These are phyloP conservation scores for Cygnus atratus DNA, from an alignment of 2,113 vertebrate species.

Conservation along the genomic window DNA sequence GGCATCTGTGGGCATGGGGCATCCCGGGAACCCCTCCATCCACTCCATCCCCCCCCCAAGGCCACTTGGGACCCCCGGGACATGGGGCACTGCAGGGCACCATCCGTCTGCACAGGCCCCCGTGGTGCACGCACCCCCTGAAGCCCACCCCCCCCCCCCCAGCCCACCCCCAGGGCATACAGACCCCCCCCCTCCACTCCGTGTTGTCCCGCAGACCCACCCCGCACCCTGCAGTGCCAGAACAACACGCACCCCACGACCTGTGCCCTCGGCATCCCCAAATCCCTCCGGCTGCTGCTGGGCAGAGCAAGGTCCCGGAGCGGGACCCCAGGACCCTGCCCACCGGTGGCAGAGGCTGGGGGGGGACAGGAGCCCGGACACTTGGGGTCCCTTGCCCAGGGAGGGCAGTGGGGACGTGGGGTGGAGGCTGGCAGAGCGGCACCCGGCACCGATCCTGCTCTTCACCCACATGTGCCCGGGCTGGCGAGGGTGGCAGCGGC, in stretches of 20 bases:
- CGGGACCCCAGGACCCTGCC: not conserved
- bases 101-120: not conserved
- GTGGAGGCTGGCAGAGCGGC: not conserved
- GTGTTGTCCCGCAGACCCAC: not conserved
- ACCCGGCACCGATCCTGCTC: not conserved
- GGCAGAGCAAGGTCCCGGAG: not conserved
- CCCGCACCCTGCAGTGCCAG: not conserved
- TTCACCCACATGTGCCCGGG: not conserved
- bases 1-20: not conserved
- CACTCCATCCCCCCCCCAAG: not conserved
- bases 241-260: not conserved
- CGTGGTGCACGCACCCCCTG: not conserved
- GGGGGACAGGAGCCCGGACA: accelerated
- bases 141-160: not conserved
- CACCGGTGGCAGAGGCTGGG: not conserved
- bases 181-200: not conserved
- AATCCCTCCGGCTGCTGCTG: not conserved
- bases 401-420: not conserved
- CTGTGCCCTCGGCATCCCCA: not conserved
- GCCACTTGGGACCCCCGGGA: not conserved
- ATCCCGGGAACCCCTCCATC: not conserved
- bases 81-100: not conserved
- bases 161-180: not conserved
- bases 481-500: not conserved
- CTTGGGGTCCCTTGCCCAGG: not conserved